Percentiles rank a stretch among this genome's conserved stretches.
Conservation (phyloP, 2,888 invertebrate species). For the Eueremaeus valkanovi region DNA sequence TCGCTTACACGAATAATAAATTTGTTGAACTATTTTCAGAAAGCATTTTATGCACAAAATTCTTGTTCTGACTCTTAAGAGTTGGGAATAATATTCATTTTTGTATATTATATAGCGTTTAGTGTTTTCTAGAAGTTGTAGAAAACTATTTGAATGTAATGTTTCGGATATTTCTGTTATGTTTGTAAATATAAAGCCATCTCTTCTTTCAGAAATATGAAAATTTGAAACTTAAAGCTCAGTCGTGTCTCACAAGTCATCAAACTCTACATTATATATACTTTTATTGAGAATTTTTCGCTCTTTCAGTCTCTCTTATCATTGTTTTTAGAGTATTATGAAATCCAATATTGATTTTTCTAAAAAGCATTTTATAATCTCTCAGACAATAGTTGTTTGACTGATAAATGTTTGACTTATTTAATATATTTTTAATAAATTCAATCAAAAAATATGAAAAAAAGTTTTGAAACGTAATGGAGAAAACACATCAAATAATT, state of each 20-base stretch:
- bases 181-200: background rate
- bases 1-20: too few species aligned
- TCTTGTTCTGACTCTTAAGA: too few species aligned
- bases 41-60: too few species aligned
- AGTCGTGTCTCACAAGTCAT: slow-evolving; percentile 9
- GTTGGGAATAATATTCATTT: too few species aligned
- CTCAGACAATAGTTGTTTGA: background rate
- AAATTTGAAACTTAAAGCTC: background rate
- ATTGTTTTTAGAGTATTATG: background rate
- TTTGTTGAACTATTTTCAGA: too few species aligned
- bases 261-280: background rate
- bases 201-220: slow-evolving; percentile 7
- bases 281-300: background rate
- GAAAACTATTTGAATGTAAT: background rate
- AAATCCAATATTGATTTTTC: slow-evolving; percentile 11
- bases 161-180: background rate
- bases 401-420: slow-evolving; percentile 9
- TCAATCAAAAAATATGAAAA: background rate
- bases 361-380: background rate
- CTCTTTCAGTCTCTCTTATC: background rate
- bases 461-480: background rate
- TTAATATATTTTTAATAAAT: slow-evolving; percentile 7
- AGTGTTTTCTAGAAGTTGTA: too few species aligned
- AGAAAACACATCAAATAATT: background rate
- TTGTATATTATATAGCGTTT: too few species aligned